phyloP scores from a whole-genome alignment of 2,113 vertebrate species.

The Herpailurus yagouaroundi region DNA sequence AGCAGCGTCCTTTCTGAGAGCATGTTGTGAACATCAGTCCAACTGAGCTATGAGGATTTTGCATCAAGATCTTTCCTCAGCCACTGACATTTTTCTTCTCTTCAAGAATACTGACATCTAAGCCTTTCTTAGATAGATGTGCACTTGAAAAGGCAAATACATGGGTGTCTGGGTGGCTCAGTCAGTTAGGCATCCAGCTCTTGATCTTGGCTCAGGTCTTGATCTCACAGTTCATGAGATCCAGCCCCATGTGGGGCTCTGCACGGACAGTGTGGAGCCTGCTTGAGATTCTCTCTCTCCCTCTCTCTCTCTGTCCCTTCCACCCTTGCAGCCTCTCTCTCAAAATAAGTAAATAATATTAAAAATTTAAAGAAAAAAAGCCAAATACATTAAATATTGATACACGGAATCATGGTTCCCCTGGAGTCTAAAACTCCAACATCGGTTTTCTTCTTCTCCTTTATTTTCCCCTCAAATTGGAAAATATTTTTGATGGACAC shows the following conservation, averaged over 20 bases:
- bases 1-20: not conserved
- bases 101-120: not conserved
- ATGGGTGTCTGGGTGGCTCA: too few species aligned
- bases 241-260: too few species aligned
- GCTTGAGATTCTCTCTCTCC: too few species aligned
- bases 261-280: too few species aligned
- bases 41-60: not conserved
- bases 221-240: too few species aligned
- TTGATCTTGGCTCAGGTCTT: too few species aligned
- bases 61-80: not conserved
- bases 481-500: not conserved
- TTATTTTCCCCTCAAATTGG: not conserved
- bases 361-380: too few species aligned
- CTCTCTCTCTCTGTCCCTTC: too few species aligned
- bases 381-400: not conserved
- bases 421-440: not conserved
- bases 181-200: too few species aligned
- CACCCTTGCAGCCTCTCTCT: too few species aligned
- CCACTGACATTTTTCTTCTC: slow-evolving; percentile 19
- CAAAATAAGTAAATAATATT: too few species aligned
- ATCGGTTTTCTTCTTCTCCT: not conserved
- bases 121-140: not conserved
- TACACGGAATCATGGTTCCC: not conserved
- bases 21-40: not conserved
- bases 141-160: not conserved